Evolutionary conservation across 1,140 invertebrate genomes (phyloP), one percentile per base, ranked within the genome.

Genomic region (Pomacea maculata): DNA sequence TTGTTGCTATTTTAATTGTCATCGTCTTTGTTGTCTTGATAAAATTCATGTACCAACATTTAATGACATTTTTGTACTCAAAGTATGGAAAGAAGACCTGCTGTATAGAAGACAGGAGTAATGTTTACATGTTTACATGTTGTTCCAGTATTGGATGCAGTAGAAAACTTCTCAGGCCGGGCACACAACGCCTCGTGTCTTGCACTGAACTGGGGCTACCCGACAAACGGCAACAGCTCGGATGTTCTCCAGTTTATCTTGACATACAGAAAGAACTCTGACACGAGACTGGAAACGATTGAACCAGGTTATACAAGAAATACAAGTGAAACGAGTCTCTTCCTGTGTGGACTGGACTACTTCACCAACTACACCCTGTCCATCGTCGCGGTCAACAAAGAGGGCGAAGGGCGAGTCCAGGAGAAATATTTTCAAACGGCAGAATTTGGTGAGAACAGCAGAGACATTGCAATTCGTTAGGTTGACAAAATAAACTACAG

Each of bases 101-200:
- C n/a, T 65, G 64, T n/a, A 4, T 65, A n/a, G 2, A 65, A 65
- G 64, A 65, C 64, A 65, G 64, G 64, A 8, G 67, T 70, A n/a
- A 70, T 19, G 25, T 57, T 10, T n/a, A 7, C 57, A 2, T 57
- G 54, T 29, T 65, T 2, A 73, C 45, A 73, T 54, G 71, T 54
- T 17, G 10, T 45, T 73, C 17, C 67, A 78, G 77, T 70, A 12
- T 52, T 70, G 64, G 77, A 68, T 19, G 17, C 29, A 25, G 77
- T 78, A 8, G 25, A 9, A 21, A 29, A 78, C 21, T 29, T 78
- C 21, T 57, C 14, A 11, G 17, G 55, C 34, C 1, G n/a, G 4
- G 52, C 77, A 25, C 54, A 3, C 63, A 78, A 78, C 65, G 25
- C 77, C 12, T 8, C 77, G 52, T 78, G 77, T 54, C 45, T 78